Conservation (phyloP, 1,140 invertebrate species). For the Andricus grossulariae region DNA sequence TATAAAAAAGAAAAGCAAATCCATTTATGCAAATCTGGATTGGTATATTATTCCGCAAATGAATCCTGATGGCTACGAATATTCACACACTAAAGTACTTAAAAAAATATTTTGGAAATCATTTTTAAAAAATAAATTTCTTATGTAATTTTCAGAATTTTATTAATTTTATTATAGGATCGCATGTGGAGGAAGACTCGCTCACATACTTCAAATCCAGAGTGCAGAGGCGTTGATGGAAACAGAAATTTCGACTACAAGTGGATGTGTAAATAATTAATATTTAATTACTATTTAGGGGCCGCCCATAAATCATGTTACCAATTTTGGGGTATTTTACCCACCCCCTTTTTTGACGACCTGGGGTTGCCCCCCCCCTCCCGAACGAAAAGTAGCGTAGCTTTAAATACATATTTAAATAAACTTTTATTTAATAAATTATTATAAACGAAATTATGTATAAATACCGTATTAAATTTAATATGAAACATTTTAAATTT, state of each 20-base stretch:
- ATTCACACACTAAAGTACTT: conserved; percentile 76
- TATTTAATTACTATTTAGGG: neutral
- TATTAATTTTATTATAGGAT: conserved; percentile 60
- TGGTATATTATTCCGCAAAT: conserved; percentile 83
- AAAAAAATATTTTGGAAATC: neutral
- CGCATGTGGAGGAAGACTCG: conserved; percentile 2
- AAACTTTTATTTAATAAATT: too few species aligned
- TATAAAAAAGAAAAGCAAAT: conserved; percentile 62
- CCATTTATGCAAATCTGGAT: conserved; percentile 76
- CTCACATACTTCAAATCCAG: neutral
- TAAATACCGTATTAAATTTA: too few species aligned
- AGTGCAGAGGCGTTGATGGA: neutral
- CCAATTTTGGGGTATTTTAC: too few species aligned
- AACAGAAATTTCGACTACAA: conserved; percentile 3
- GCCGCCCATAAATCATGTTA: too few species aligned
- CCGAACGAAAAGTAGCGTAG: too few species aligned
- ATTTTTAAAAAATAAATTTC: neutral
- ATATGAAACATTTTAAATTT: too few species aligned
- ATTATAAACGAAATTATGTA: too few species aligned
- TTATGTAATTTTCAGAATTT: neutral
- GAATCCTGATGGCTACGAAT: conserved; percentile 86
- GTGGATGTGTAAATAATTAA: neutral
- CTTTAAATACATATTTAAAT: too few species aligned
- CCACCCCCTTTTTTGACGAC: too few species aligned
- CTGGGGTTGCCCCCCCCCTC: too few species aligned